Base-by-base conservation (phyloP, 2,113 vertebrate genomes). In the Mastomys natalensis region DNA sequence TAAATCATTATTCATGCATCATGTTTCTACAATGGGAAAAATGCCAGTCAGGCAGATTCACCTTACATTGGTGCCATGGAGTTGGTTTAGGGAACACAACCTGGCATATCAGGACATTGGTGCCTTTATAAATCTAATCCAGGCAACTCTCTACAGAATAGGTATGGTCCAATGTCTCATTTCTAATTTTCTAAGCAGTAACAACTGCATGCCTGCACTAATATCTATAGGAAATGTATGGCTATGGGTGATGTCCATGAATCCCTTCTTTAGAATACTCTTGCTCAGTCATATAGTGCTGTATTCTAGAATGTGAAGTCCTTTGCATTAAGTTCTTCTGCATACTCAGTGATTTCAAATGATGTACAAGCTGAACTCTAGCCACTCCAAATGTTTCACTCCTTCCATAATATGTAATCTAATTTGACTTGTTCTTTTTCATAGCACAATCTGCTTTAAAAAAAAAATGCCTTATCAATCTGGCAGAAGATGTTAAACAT, bases 51-150 rank as follows among this genome's bases (percentile, higher is more conserved):
- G 66, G 68, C 29, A 72, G 21, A 43, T n/a, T 78, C 60, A 11
- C 21, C 0, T 0, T 53, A 16, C 17, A 17, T 53, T 21, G 51
- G 21, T 73, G 51, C 31, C 43, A 0, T 58, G 16, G 53, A 87
- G 37, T 48, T 21, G 19, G 40, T 16, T 43, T 60, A 43, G 66
- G 77, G 81, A 91, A 68, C 21, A 34, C 7, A 51, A 48, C 34
- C 5, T 15, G 16, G 21, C 12, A 3, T 70, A 62, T 80, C 37
- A 74, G 55, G n/a, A 45, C 53, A 72, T 51, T 62, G 58, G 12
- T 70, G 64, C 91, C 3, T 93, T 53, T 37, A 40, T 92, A 90
- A 85, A 88, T 90, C n/a, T 26, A 74, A 90, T 70, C 22, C 81
- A 85, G 48, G 37, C 19, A 62, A 26, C 40, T 74, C 1, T 5